A percentile compares a stretch with the other conserved stretches of the same genome.
Evolutionary conservation across 2,113 vertebrate genomes (phyloP).

Genomic region (Microtus oregoni): DNA sequence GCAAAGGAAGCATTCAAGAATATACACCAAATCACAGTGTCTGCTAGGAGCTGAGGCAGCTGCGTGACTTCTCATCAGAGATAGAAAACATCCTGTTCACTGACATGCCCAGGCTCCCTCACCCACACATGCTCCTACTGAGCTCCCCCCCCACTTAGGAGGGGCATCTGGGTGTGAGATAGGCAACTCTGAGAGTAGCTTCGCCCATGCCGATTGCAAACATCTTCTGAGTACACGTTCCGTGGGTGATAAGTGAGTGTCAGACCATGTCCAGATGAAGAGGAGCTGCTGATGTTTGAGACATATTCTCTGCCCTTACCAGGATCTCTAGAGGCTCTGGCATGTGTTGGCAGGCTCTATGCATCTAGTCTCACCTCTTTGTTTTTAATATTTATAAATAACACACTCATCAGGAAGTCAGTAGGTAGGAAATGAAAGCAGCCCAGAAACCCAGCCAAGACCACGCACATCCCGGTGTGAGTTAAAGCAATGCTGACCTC

Average conservation of each 20-base stretch:
- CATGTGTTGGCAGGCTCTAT: constrained; percentile 66
- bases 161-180: constrained; percentile 29
- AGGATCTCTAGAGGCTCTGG: constrained; percentile 31
- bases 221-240: neutral
- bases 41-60: constrained; percentile 43
- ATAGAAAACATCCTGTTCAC: constrained; percentile 73
- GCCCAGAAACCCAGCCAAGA: constrained; percentile 28
- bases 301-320: neutral
- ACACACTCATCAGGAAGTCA: constrained; percentile 64
- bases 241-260: constrained; percentile 56
- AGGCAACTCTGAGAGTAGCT: neutral
- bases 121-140: neutral
- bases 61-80: constrained; percentile 60
- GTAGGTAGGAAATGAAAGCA: constrained; percentile 61
- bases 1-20: constrained; percentile 71
- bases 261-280: constrained; percentile 38
- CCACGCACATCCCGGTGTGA: neutral
- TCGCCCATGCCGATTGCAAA: constrained; percentile 26
- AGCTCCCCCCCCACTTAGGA: neutral
- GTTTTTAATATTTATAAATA: constrained; percentile 74
- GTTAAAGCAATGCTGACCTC: constrained; percentile 56
- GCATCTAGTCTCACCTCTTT: constrained; percentile 21
- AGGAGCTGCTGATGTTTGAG: neutral
- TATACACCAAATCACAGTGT: constrained; percentile 55
- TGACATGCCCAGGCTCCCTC: neutral